phyloP scores from a whole-genome alignment of 2,113 vertebrate genomes.

The Lipotes vexillifer region DNA sequence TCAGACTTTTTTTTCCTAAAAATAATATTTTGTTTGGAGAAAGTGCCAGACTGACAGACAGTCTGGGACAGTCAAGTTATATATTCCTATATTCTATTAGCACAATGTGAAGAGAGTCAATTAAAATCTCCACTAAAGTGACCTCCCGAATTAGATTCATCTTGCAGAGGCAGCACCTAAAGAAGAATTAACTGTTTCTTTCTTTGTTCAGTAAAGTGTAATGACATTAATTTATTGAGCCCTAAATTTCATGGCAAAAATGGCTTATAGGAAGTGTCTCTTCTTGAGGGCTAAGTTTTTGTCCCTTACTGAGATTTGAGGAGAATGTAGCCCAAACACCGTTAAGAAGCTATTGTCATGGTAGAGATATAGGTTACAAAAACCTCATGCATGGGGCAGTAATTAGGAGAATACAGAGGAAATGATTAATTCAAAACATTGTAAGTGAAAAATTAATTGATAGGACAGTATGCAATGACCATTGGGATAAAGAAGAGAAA shows the following conservation, averaged over 20 bases:
- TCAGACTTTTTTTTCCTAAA: slow-evolving; percentile 3
- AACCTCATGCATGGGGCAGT: background rate
- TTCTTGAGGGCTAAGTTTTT: background rate
- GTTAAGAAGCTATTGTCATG: background rate
- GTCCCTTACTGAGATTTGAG: background rate
- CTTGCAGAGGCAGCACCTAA: background rate
- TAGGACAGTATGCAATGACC: background rate
- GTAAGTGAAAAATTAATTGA: background rate
- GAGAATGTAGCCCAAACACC: background rate
- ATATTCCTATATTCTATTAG: background rate
- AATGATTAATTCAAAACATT: background rate
- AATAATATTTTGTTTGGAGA: slow-evolving; percentile 43
- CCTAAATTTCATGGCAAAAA: background rate
- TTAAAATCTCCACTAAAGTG: background rate
- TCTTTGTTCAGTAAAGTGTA: background rate
- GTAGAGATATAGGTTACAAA: background rate
- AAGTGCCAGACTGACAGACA: slow-evolving; percentile 44
- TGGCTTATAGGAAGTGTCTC: background rate
- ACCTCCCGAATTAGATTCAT: background rate
- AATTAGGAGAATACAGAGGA: background rate
- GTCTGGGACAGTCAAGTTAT: slow-evolving; percentile 2
- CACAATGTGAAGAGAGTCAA: background rate
- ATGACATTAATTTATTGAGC: background rate
- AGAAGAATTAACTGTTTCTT: background rate
- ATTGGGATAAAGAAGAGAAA: background rate